Base-by-base conservation (phyloP, 2,113 vertebrate species). In the Pogona vitticeps region DNA sequence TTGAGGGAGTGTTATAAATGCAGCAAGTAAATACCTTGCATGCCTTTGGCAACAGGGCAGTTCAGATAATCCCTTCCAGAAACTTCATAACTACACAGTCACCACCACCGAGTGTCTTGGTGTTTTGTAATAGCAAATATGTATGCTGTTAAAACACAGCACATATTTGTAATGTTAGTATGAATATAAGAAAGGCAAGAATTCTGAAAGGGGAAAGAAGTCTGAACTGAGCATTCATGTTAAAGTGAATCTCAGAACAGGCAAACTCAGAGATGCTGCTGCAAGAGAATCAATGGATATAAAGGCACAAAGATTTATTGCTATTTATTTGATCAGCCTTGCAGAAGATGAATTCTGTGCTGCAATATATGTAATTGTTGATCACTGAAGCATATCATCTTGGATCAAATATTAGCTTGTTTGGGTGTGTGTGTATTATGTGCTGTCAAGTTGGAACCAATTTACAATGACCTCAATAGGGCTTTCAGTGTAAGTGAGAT, bases 221-320 rank as follows among this genome's bases (percentile, higher is more conserved):
- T 58, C 80, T 86, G 20, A 33, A 91, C 46, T 68, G 40, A 28
- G 6, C 1, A 4, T 9, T 8, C 1, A 0, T 56, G n/a, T 6
- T 61, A 1, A 0, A 2, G 4, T 61, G 31, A 40, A 33, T 80
- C 58, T 38, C 20, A 36, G 0, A 1, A 17, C 46, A 0, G 7
- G 31, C 15, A 52, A n/a, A 31, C 23, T 76, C 52, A 18, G 33
- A 17, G 33, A 61, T 61, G 9, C 56, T 38, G 61, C 26, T 18
- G 20, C 26, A 28, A 17, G 33, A 17, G 42, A 68, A 82, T 56
- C 52, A 33, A 31, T 13, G 13, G 65, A 42, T 40, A 61, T 26
- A 83, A 33, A 42, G 20, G 38, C 36, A n/a, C 17, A 76, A 36
- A 76, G 61, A 42, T 76, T 42, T 61, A 3, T 9, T 76, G 28